phyloP scores from a whole-genome alignment of 1,140 invertebrate species.

The Drosophila repletoides region DNA sequence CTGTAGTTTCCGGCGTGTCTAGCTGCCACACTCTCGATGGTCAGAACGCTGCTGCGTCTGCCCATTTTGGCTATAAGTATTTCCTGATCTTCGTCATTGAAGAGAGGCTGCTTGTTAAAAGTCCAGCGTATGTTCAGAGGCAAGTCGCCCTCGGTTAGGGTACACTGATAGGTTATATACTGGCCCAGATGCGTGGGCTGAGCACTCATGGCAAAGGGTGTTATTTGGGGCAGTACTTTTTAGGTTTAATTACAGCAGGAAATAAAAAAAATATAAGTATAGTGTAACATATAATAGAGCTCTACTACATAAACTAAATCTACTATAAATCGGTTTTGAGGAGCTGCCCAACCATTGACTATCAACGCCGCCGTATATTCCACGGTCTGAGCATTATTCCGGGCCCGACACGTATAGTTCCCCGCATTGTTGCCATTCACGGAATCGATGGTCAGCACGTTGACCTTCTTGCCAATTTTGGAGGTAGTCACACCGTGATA shows the following conservation, averaged over 20 bases:
- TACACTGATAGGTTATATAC: slow-evolving; percentile 85
- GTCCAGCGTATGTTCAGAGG: slow-evolving; percentile 92
- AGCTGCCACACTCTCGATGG: slow-evolving; percentile 88
- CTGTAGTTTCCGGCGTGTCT: slow-evolving; percentile 87
- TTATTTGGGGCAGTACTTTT: slow-evolving; percentile 86
- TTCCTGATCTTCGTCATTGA: slow-evolving; percentile 82
- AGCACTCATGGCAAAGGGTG: slow-evolving; percentile 86
- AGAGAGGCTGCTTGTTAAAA: slow-evolving; percentile 85
- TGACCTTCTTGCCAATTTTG: slow-evolving; percentile 89
- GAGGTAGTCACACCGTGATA: slow-evolving; percentile 87
- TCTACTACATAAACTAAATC: slow-evolving; percentile 17
- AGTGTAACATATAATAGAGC: slow-evolving; percentile 15
- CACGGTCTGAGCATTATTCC: slow-evolving; percentile 88
- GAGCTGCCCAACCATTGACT: slow-evolving; percentile 88
- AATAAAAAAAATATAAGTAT: slow-evolving; percentile 9
- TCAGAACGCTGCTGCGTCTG: slow-evolving; percentile 86
- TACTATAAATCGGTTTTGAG: not conserved
- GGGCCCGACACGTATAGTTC: slow-evolving; percentile 90
- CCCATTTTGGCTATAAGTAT: slow-evolving; percentile 82
- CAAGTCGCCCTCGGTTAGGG: slow-evolving; percentile 89
- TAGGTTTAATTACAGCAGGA: slow-evolving; percentile 4
- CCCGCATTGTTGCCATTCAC: slow-evolving; percentile 88
- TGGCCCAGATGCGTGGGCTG: slow-evolving; percentile 86
- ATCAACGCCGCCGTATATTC: slow-evolving; percentile 87
- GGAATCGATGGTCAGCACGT: slow-evolving; percentile 89